Evolutionary conservation across 64 coral and sea anemone genomes (phyloP), one percentile per base, ranked within the genome.

Genomic region (Montipora efflorescens): DNA sequence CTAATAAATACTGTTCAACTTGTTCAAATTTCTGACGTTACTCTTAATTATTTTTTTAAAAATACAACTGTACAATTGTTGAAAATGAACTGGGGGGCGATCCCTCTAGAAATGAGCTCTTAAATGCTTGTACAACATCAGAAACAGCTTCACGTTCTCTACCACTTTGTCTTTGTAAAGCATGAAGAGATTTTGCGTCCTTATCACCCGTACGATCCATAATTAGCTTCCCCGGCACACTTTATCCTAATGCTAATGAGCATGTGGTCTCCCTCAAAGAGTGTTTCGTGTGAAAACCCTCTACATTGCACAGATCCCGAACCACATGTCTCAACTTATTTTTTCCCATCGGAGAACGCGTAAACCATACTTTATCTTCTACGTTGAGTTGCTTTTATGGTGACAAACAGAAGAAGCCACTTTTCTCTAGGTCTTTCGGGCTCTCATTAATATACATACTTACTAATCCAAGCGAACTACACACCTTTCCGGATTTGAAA

Each of bases 161-260:
- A 28, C 28, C 28, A 28, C 82, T 85, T 69, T 25, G 59, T 85
- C 82, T 64, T 47, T 85, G 82, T 18, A 47, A 85, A 46, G 82
- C 20, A 67, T 71, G 82, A 59, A 85, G 67, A 14, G 82, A 85
- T 64, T 73, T 87, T 23, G 49, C 36, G 43, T 46, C 48, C 43
- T 68, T 48, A 50, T 87, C 45, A 49, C 84, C 28, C 28, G 28
- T 28, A 28, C 28, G 28, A 28, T 28, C 28, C 66, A 28, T 28
- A 55, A 55, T 55, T 2, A 55, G 52, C 52, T 55, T 55, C 52
- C 0, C 52, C 52, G 9, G 52, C 52, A 55, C 52, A 55, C 52
- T 1, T 10, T 55, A 7, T 55, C 52, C 52, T 55, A 59, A 55
- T 68, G 0, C 19, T n/a, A 68, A 22, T 69, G 67, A 69, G 67